These are phyloP conservation scores for Hypselothyrea guttata DNA, from an alignment of 2,888 invertebrate species.

Conservation along the genomic window DNA sequence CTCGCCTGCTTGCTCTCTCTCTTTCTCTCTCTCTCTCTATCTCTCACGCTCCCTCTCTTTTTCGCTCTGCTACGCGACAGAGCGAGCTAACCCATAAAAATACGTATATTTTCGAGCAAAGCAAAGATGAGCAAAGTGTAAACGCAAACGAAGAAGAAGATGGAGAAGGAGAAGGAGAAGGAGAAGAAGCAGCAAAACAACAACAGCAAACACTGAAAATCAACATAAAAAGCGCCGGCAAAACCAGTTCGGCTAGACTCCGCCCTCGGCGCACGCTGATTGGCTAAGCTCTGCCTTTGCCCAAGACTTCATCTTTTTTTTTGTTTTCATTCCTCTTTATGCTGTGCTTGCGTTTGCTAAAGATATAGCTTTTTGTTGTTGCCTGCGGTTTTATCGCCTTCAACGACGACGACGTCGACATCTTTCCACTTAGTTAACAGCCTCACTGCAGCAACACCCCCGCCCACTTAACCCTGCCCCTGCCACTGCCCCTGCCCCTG, in stretches of 20 bases:
- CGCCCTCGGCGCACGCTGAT: slow-evolving; percentile 79
- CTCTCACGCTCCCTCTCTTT: slow-evolving; percentile 44
- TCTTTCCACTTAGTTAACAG: slow-evolving; percentile 57
- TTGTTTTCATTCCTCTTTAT: slow-evolving; percentile 26
- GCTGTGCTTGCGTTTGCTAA: slow-evolving; percentile 31
- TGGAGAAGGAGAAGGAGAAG: slow-evolving; percentile 51
- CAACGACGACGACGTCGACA: slow-evolving; percentile 31
- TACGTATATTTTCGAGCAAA: slow-evolving; percentile 67
- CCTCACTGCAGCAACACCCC: slow-evolving; percentile 10
- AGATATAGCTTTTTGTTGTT: slow-evolving; percentile 48
- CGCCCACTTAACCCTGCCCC: not conserved
- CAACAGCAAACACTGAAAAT: slow-evolving; percentile 41
- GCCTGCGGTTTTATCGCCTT: slow-evolving; percentile 72
- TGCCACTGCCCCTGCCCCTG: not conserved
- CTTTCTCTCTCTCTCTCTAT: slow-evolving; percentile 37
- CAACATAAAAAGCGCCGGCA: slow-evolving; percentile 64
- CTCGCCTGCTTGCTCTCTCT: slow-evolving; percentile 35
- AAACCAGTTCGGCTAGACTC: slow-evolving; percentile 79
- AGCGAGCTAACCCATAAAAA: slow-evolving; percentile 80
- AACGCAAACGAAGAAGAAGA: slow-evolving; percentile 69
- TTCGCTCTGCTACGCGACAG: slow-evolving; percentile 58
- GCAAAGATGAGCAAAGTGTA: slow-evolving; percentile 72
- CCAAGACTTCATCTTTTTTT: slow-evolving; percentile 73
- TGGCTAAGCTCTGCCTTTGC: slow-evolving; percentile 77
- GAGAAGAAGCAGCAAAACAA: slow-evolving; percentile 48